Base-by-base conservation (phyloP, 2,888 invertebrate genomes). In the Sarcophaga caerulescens region DNA sequence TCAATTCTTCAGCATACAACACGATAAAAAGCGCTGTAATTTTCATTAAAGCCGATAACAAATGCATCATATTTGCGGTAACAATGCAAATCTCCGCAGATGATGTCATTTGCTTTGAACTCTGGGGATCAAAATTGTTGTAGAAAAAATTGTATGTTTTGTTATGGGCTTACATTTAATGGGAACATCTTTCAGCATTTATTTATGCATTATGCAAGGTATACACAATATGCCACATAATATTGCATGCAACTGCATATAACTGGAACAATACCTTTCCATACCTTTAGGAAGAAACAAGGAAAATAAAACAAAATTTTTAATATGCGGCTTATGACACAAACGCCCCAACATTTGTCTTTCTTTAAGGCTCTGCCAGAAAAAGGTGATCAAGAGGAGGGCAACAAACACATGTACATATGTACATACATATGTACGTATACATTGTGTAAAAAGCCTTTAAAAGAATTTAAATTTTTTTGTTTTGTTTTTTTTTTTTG, bases 91-190 rank as follows among this genome's bases (percentile, higher is more conserved):
- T n/a, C 12, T 47, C 47, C 12, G 5, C 5, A 74, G 21, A 62
- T 74, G n/a, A 80, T 73, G 47, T 73, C 47, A 80, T 74, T 81
- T 62, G 73, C 68, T 74, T 62, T 71, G 68, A 74, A 74, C 35
- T 68, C 4, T 52, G 4, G 60, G 52, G 60, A 60, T 47, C 66
- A 80, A 60, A 68, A 25, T 19, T 74, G 47, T 74, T 81, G 73
- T 74, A n/a, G n/a, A 74, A 47, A 57, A 80, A 74, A 80, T 68
- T 60, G 17, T 52, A 52, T 52, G 12, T 10, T n/a, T 8, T 8
- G 35, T 52, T 52, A 52, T 52, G 52, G 17, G 52, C 17, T 52
- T 52, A 52, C 52, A 52, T 52, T 52, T 17, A 52, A 52, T 52
- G 52, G 52, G 52, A 52, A 52, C 17, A 52, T 52, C 52, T 10